phyloP scores from a whole-genome alignment of 2,113 vertebrate genomes.

The Chlamydotis undulata region DNA sequence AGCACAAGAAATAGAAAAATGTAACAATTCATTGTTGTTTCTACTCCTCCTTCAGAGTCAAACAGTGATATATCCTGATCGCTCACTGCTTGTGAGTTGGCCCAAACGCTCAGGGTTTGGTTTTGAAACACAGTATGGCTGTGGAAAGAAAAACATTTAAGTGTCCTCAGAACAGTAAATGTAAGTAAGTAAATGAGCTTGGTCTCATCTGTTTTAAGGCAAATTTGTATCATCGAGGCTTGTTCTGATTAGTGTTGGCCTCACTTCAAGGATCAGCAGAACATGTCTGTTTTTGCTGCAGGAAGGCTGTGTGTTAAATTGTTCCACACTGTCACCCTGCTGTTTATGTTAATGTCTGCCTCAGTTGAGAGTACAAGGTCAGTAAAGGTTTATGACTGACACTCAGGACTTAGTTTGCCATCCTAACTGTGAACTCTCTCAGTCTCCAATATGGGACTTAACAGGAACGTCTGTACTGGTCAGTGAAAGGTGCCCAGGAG shows the following conservation, averaged over 20 bases:
- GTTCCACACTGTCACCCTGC: background rate
- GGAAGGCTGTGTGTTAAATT: background rate
- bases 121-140: background rate
- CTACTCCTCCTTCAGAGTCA: background rate
- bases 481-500: rapidly evolving
- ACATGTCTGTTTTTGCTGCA: background rate
- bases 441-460: background rate
- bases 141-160: background rate
- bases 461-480: rapidly evolving
- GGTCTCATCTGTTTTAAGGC: background rate
- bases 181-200: background rate
- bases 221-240: background rate
- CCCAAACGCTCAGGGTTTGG: background rate
- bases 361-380: background rate
- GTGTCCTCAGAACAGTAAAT: background rate
- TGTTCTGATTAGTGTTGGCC: background rate
- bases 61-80: background rate
- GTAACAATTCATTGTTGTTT: background rate
- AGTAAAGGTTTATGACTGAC: background rate
- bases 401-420: background rate
- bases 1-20: background rate
- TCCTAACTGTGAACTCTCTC: background rate
- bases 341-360: background rate
- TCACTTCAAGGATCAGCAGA: background rate
- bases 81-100: background rate